Evolutionary conservation across 1,140 invertebrate genomes (phyloP).

Genomic region (Magallana angulata): DNA sequence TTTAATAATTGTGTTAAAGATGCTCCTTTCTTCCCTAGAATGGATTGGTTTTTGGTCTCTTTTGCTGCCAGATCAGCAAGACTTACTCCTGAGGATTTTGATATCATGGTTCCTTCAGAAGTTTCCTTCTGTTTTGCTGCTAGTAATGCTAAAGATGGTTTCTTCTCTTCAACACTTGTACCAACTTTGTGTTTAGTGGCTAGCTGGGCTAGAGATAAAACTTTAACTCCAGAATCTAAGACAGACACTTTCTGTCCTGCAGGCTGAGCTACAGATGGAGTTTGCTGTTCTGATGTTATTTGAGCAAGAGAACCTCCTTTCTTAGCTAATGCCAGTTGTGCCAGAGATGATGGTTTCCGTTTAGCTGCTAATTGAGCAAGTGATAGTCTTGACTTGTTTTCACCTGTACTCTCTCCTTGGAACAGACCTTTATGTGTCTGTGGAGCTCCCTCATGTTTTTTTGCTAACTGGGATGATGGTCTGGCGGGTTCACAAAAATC

Average conservation of each 20-base stretch:
- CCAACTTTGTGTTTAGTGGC: not conserved
- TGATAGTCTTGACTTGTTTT: not conserved
- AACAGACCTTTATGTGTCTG: not conserved
- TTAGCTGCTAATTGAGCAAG: slow-evolving; percentile 18
- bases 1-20: not conserved
- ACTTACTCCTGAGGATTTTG: not conserved
- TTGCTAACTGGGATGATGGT: not conserved
- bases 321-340: not conserved
- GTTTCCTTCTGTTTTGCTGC: not conserved
- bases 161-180: not conserved
- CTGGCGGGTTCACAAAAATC: not conserved
- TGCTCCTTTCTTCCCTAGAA: not conserved
- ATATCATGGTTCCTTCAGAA: not conserved
- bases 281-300: not conserved
- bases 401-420: too few species aligned
- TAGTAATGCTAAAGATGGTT: not conserved
- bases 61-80: not conserved
- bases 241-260: not conserved
- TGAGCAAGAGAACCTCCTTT: not conserved
- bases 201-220: not conserved
- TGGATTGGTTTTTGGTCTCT: not conserved
- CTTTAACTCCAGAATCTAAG: not conserved
- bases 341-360: not conserved
- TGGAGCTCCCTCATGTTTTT: not conserved
- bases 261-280: not conserved